These are phyloP conservation scores for Rhinatrema bivittatum DNA, from an alignment of 2,797 vertebrate species.

Conservation along the genomic window DNA sequence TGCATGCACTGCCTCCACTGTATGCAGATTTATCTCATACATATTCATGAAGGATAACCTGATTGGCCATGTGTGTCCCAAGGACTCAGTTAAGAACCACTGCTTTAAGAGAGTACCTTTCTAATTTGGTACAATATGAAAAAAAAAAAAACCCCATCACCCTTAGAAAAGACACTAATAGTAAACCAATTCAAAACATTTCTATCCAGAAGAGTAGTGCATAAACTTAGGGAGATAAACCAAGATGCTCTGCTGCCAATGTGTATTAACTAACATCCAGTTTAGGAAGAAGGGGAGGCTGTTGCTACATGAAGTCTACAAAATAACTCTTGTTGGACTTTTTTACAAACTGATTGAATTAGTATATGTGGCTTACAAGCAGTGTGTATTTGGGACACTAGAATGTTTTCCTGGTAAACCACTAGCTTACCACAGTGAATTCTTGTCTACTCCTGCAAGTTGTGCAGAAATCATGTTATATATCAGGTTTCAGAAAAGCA, in stretches of 20 bases:
- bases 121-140: too few relatives aligned
- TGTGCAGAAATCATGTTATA: slow-evolving; percentile 13
- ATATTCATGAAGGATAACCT: too few relatives aligned
- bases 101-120: too few relatives aligned
- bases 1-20: too few relatives aligned
- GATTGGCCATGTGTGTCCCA: too few relatives aligned
- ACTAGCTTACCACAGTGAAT: slow-evolving; percentile 18
- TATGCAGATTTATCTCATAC: too few relatives aligned
- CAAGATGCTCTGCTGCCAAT: background rate
- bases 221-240: too few relatives aligned
- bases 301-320: slow-evolving; percentile 12
- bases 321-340: slow-evolving; percentile 12
- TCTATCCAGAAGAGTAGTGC: too few relatives aligned
- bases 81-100: too few relatives aligned
- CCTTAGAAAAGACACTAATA: too few relatives aligned
- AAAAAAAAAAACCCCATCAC: too few relatives aligned
- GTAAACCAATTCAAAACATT: too few relatives aligned
- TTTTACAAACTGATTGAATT: slow-evolving; percentile 14
- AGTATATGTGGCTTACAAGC: slow-evolving; percentile 17
- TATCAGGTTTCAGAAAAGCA: slow-evolving; percentile 11
- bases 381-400: slow-evolving; percentile 19
- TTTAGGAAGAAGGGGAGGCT: slow-evolving; percentile 15
- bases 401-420: slow-evolving; percentile 21
- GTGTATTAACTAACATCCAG: slow-evolving; percentile 15
- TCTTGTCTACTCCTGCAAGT: slow-evolving; percentile 4